Percentiles rank a stretch among this genome's conserved stretches.
These are phyloP conservation scores for Drosophila kanapiae DNA, from an alignment of 1,140 invertebrate species.

Conservation along the genomic window DNA sequence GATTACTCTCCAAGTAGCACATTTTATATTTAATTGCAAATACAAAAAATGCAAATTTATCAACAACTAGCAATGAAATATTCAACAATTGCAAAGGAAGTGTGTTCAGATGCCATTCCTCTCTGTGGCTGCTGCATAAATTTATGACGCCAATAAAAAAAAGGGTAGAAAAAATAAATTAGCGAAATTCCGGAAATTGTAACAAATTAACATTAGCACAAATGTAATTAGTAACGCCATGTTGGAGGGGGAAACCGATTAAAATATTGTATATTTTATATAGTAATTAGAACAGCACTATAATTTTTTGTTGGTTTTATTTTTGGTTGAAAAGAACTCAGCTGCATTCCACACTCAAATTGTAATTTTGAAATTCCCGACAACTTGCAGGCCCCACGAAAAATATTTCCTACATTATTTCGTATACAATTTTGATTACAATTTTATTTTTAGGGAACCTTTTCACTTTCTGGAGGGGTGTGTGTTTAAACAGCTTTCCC, in stretches of 20 bases:
- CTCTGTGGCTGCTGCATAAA: conserved; percentile 48
- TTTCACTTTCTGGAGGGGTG: conserved; percentile 34
- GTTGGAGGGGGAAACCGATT: conserved; percentile 37
- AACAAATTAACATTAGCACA: conserved; percentile 80
- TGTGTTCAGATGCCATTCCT: conserved; percentile 38
- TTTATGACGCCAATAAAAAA: conserved; percentile 78
- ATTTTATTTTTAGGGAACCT: conserved; percentile 24
- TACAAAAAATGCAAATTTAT: conserved; percentile 25
- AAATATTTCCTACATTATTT: conserved; percentile 12
- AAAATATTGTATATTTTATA: conserved; percentile 31
- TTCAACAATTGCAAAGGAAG: conserved; percentile 67
- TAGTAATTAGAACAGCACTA: conserved; percentile 27
- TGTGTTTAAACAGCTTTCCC: conserved; percentile 48
- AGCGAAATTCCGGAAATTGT: conserved; percentile 84
- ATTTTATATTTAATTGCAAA: conserved; percentile 13
- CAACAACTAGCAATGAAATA: conserved; percentile 15
- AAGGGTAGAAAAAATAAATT: conserved; percentile 75
- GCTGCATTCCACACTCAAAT: not conserved
- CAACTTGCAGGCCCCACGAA: not conserved
- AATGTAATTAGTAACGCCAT: conserved; percentile 81
- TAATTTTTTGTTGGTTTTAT: not conserved
- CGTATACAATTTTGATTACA: conserved; percentile 28
- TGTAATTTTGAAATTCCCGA: not conserved
- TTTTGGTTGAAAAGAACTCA: not conserved
- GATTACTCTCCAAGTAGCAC: no score